These are phyloP conservation scores for Lutraria lutraria DNA, from an alignment of 2,888 invertebrate genomes.

Conservation along the genomic window DNA sequence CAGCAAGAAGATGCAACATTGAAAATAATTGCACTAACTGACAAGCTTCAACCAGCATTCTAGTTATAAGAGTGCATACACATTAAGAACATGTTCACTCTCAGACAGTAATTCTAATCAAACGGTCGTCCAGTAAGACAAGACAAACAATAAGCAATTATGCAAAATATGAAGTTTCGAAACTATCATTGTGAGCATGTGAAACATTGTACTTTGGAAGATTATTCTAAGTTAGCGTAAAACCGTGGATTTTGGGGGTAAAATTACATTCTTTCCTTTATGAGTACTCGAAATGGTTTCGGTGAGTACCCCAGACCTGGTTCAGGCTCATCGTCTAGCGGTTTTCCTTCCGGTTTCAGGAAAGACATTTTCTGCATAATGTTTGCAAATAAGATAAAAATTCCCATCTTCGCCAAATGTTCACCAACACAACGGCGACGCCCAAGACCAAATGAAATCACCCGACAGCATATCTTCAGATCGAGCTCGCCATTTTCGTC, in stretches of 20 bases:
- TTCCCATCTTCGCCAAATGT: slow-evolving; percentile 24
- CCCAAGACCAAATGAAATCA: slow-evolving; percentile 38
- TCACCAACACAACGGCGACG: slow-evolving; percentile 32
- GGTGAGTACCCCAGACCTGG: not conserved
- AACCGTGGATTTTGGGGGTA: not conserved
- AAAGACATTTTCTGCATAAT: slow-evolving; percentile 26
- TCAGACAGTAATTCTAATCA: too few species aligned
- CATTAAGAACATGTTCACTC: too few species aligned
- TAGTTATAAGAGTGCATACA: too few species aligned
- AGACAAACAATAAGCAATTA: too few species aligned
- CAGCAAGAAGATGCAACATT: too few species aligned
- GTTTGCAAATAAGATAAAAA: slow-evolving; percentile 5
- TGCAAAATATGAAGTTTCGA: too few species aligned
- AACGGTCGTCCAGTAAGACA: too few species aligned
- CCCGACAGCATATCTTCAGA: not conserved
- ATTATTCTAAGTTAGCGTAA: too few species aligned
- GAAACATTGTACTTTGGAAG: too few species aligned
- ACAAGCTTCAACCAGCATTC: too few species aligned
- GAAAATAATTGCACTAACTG: too few species aligned
- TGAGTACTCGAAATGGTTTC: slow-evolving; percentile 21
- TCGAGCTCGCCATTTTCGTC: slow-evolving; percentile 36
- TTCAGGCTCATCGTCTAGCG: not conserved
- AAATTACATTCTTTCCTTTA: slow-evolving; percentile 1
- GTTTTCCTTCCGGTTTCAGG: not conserved
- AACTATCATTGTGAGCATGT: too few species aligned